Evolutionary conservation across 1,140 invertebrate genomes (phyloP), one percentile per base, ranked within the genome.

Genomic region (Agrilus planipennis): DNA sequence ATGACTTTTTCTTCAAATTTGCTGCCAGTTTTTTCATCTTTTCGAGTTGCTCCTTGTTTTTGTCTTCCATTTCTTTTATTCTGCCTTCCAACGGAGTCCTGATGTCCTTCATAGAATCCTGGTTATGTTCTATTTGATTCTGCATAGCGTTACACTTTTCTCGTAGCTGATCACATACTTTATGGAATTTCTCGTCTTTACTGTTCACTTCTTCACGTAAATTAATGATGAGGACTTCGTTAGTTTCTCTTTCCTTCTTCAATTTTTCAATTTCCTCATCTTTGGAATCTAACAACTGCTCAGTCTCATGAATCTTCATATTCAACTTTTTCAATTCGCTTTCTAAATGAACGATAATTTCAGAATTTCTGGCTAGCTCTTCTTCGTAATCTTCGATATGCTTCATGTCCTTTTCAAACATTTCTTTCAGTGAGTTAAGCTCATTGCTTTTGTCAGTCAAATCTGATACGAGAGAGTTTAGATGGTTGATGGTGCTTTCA

Each of bases 1-100:
- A 47, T 0, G 69, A 63, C 54, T 83, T 83, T 47, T 82, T 82
- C 53, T 85, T 85, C 6, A 84, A 64, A 51, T 75, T 82, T 0
- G 76, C 65, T 2, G 80, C 81, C 47, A 80, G 75, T 46, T 83
- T 83, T 49, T 84, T 84, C 56, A 85, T 71, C 60, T 84, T 84
- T 36, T 84, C 79, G 17, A 77, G 53, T 10, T 71, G 59, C 47
- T 79, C 73, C 49, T 72, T 68, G 29, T 61, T 54, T 43, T 60
- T 68, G 29, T 59, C 57, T 7, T 51, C 52, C 1, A 60, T 34
- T 39, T 68, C 55, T 54, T 55, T 51, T 61, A 77, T 55, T 52
- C 63, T 67, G 45, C 55, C 43, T 58, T 69, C 52, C 34, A 64
- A 31, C 55, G 55, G 21, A 54, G 54, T 1, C 60, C 55, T 28